These are phyloP conservation scores for Drosophila jambulina DNA, from an alignment of 1,140 invertebrate genomes.

Conservation along the genomic window DNA sequence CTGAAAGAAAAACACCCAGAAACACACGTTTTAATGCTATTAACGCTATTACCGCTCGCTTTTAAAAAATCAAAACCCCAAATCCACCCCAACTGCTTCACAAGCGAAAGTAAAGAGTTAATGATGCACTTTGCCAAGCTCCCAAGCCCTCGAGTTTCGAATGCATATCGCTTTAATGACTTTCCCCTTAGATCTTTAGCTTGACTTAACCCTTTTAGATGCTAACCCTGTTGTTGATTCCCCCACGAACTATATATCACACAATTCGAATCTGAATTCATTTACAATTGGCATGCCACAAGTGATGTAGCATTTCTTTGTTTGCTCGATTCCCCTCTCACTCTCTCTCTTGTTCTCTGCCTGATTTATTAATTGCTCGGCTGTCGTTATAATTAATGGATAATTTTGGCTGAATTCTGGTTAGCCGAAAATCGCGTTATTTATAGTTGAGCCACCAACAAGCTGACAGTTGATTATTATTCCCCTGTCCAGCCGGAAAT, in stretches of 20 bases:
- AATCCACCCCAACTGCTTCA: constrained; percentile 11
- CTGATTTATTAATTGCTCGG: constrained; percentile 51
- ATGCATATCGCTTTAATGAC: constrained; percentile 51
- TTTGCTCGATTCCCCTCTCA: constrained; percentile 16
- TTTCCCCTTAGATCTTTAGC: constrained; percentile 31
- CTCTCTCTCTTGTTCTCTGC: not conserved
- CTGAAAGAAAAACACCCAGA: constrained; percentile 20
- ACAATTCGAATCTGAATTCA: constrained; percentile 33
- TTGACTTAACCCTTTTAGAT: constrained; percentile 19
- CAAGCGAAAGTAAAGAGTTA: constrained; percentile 44
- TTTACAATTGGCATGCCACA: constrained; percentile 59
- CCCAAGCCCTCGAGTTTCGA: constrained; percentile 6
- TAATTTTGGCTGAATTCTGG: constrained; percentile 49
- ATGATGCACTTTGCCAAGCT: constrained; percentile 32
- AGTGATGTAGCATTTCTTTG: constrained; percentile 57
- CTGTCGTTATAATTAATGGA: constrained; percentile 55
- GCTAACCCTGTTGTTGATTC: constrained; percentile 17
- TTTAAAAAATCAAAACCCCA: not conserved
- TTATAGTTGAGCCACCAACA: constrained; percentile 30
- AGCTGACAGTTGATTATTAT: constrained; percentile 30
- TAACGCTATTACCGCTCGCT: constrained; percentile 37
- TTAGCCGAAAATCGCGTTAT: constrained; percentile 50
- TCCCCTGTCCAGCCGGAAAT: constrained; percentile 49
- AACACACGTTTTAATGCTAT: constrained; percentile 48
- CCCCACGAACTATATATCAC: constrained; percentile 6